Evolutionary conservation across 2,797 vertebrate genomes (phyloP), one percentile per base, ranked within the genome.

Genomic region (Thamnophis elegans): DNA sequence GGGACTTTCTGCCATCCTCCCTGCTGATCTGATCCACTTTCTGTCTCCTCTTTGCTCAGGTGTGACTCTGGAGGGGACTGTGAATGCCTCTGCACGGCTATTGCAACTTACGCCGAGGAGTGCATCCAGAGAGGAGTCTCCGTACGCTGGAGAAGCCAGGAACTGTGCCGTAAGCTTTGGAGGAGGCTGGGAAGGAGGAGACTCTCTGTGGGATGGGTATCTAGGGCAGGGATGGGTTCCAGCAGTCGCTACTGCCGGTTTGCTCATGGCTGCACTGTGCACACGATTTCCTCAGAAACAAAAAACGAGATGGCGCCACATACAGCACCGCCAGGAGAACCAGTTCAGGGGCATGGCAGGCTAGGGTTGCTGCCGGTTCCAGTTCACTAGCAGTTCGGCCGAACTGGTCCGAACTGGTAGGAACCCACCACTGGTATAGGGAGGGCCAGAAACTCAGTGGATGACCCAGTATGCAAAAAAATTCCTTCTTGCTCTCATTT

Each of bases 41-140:
- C 16, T 4, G 2, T 11, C 85, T 8, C 0, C 1, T 8, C 3
- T 89, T 2, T 1, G 0, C 28, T 10, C 94, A 99, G 99, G 53
- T 99, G 99, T 68, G 98, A 99, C 95, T 98, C 98, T 0, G 99
- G 99, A 0, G 99, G 98, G 0, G 98, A 99, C 97, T 99, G 99
- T 58, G 99, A 99, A 96, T 99, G 99, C 95, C 97, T 99, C 82
- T 99, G 99, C 94, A 99, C 98, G 0, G 99, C 99, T 92, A 97
- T 99, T 0, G 98, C 99, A 56, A 94, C 98, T 62, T 99, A 99
- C 0, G 98, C 98, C 0, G 98, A 99, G 26, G 98, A 99, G 95
- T 99, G 99, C 78, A 97, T 98, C 96, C 97, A 96, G 20, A 96
- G 94, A 0, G 98, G 98, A 9, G 59, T 98, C 13, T 98, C 98